Percentiles rank a stretch among this genome's conserved stretches.
phyloP scores from a whole-genome alignment of 1,140 invertebrate species.

The Ridgeia piscesae region DNA sequence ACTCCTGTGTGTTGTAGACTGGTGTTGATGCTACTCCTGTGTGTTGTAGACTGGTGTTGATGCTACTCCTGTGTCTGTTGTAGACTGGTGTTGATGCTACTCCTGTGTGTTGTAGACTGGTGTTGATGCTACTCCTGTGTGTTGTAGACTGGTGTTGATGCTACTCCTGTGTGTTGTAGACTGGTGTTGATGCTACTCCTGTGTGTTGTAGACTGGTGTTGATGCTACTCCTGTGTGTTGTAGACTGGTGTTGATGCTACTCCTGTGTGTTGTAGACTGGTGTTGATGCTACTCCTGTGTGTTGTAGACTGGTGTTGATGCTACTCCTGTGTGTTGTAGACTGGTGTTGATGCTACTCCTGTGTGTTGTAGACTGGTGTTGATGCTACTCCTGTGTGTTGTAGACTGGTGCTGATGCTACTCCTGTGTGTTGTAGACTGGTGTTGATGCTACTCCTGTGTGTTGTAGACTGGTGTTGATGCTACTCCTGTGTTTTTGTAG shows the following conservation, averaged over 20 bases:
- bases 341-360: too few species aligned
- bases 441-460: conserved; percentile 39
- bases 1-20: conserved; percentile 42
- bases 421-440: conserved; percentile 40
- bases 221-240: conserved; percentile 33
- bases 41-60: conserved; percentile 43
- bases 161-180: conserved; percentile 41
- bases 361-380: conserved; percentile 43
- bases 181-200: conserved; percentile 40
- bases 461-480: conserved; percentile 45
- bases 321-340: conserved; percentile 40
- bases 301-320: conserved; percentile 45
- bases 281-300: too few species aligned
- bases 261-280: too few species aligned
- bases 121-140: conserved; percentile 40
- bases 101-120: conserved; percentile 40
- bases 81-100: too few species aligned
- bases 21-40: conserved; percentile 39
- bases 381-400: conserved; percentile 40
- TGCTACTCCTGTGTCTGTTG: conserved; percentile 41
- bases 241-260: conserved; percentile 44
- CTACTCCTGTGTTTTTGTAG: conserved; percentile 40
- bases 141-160: too few species aligned
- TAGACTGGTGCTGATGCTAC: too few species aligned
- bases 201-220: too few species aligned